Evolutionary conservation across 2,113 vertebrate species (phyloP).

Genomic region (Dendrocopos noguchii): DNA sequence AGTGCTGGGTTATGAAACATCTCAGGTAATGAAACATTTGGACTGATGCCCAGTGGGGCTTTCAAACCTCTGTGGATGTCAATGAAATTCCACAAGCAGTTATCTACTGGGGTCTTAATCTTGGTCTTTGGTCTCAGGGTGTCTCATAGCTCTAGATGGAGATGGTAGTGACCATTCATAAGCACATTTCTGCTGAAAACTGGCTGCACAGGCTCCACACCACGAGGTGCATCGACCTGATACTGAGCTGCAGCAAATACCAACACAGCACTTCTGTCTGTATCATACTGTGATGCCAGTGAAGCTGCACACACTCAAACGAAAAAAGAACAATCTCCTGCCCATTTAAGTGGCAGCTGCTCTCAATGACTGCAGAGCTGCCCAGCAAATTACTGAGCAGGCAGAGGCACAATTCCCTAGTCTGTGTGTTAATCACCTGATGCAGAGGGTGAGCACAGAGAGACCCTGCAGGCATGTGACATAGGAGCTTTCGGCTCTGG

Average conservation of each 20-base stretch:
- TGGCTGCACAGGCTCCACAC: background rate
- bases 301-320: conserved; percentile 5
- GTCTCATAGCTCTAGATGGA: background rate
- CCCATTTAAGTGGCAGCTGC: conserved; percentile 46
- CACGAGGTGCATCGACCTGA: background rate
- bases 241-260: background rate
- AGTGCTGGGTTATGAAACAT: background rate
- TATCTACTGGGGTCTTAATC: background rate
- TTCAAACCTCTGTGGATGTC: background rate
- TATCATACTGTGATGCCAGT: background rate
- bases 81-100: background rate
- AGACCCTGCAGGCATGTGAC: conserved; percentile 9
- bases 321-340: conserved; percentile 40
- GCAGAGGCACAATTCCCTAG: conserved; percentile 47
- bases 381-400: conserved; percentile 65
- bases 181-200: background rate
- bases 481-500: background rate
- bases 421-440: conserved; percentile 11
- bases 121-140: background rate
- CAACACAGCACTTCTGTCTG: background rate
- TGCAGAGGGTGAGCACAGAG: conserved; percentile 42
- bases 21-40: background rate
- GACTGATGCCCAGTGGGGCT: background rate
- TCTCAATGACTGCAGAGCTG: conserved; percentile 4
- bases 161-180: background rate